These are phyloP conservation scores for Colletes collaris DNA, from an alignment of 2,888 invertebrate species.

Conservation along the genomic window DNA sequence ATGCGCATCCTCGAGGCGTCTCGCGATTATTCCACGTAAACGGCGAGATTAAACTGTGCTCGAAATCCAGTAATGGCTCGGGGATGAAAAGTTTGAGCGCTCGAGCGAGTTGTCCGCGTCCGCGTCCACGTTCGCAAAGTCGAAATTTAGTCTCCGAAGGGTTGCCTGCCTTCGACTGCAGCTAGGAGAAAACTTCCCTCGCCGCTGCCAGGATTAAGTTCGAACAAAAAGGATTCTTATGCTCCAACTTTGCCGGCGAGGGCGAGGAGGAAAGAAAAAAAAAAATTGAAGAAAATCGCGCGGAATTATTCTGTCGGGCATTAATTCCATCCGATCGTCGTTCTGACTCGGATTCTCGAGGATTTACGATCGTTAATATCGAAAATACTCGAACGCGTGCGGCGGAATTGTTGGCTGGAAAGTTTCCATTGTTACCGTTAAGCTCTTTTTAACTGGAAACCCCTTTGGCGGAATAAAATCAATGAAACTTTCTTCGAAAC, in stretches of 20 bases:
- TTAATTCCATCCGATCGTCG: constrained; percentile 44
- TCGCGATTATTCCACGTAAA: constrained; percentile 62
- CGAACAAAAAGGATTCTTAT: constrained; percentile 61
- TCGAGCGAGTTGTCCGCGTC: constrained; percentile 14
- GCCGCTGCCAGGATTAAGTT: constrained; percentile 58
- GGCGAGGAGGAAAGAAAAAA: not conserved
- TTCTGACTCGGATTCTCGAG: constrained; percentile 17
- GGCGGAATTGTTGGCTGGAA: not conserved
- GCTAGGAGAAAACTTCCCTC: constrained; percentile 33
- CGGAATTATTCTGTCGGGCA: constrained; percentile 48
- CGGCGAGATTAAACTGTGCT: constrained; percentile 60
- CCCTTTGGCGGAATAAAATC: too few relatives aligned
- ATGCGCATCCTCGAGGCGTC: constrained; percentile 43
- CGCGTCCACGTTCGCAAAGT: constrained; percentile 42
- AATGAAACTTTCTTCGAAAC: too few relatives aligned
- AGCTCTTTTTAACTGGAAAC: too few relatives aligned
- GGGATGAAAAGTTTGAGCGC: constrained; percentile 59
- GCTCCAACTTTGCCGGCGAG: constrained; percentile 49
- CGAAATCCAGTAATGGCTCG: constrained; percentile 47
- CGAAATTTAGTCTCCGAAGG: constrained; percentile 67
- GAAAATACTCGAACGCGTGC: constrained; percentile 5
- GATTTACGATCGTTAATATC: constrained; percentile 27
- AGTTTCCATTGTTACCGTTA: too few relatives aligned
- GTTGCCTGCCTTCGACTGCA: constrained; percentile 5
- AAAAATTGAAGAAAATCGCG: constrained; percentile 28